Base-by-base conservation (phyloP, 2,113 vertebrate genomes). In the Eubucco bourcierii region DNA sequence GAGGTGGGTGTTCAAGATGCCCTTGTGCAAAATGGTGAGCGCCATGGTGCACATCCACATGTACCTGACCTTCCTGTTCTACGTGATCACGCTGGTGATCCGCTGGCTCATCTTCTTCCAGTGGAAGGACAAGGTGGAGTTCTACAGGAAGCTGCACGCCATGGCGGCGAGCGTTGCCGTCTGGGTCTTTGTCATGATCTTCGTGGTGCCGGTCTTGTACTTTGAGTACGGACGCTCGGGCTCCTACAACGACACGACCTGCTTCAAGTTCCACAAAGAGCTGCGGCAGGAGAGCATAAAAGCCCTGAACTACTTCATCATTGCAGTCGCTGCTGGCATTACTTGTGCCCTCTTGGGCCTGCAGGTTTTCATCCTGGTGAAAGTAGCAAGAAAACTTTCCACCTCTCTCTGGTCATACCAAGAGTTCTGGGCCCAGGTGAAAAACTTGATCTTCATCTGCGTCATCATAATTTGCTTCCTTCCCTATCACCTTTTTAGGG, bases 31-130 rank as follows among this genome's bases (percentile, higher is more conserved):
- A 90, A 12, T 98, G 17, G 97, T 98, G 91, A 99, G 99, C 4
- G 94, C 97, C 29, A 98, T 99, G 98, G 95, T 99, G 82, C 98
- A 99, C 78, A 96, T 98, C 58, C 99, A 99, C 95, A 99, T 99
- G 98, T 98, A 99, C 93, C 97, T 99, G 93, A 98, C 98, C 1
- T 99, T 99, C 78, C 10, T 98, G 2, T 98, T 99, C 95, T 99
- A 99, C 0, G 76, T 98, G 65, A 95, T 98, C 85, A 98, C 99
- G 2, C 97, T 99, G n/a, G 90, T 97, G 64, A 97, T 96, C 28
- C 98, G 98, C 28, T 98, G 98, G 68, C 87, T 98, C 60, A 29
- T 96, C 7, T 99, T 98, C 96, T 99, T 99, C 88, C 93, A 97
- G 24, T 97, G 91, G 93, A 96, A 88, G 25, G 94, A 98, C 67